phyloP scores from a whole-genome alignment of 2,113 vertebrate species.

The Sorex araneus region DNA sequence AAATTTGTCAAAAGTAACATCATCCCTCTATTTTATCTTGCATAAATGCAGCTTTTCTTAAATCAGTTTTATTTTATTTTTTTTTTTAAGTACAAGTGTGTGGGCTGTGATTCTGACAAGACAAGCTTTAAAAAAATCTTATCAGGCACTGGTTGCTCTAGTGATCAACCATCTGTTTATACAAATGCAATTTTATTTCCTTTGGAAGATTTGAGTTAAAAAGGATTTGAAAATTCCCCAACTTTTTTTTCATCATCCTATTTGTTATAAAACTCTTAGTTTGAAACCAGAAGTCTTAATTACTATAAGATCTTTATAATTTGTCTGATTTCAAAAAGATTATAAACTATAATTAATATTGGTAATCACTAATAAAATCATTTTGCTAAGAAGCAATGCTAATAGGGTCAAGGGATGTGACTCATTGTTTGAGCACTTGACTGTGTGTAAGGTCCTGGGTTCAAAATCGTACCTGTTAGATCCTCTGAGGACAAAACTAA shows the following conservation, averaged over 20 bases:
- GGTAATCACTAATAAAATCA: background rate
- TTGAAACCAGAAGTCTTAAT: background rate
- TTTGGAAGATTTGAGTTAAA: slow-evolving; percentile 34
- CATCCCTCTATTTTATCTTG: background rate
- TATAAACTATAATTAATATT: background rate
- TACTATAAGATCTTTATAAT: background rate
- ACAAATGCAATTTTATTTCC: slow-evolving; percentile 44
- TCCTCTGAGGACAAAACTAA: too few species aligned
- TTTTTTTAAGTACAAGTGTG: background rate
- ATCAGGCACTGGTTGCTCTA: slow-evolving; percentile 65
- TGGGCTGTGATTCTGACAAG: slow-evolving; percentile 61
- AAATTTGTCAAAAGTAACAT: background rate
- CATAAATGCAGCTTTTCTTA: slow-evolving; percentile 5
- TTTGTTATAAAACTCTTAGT: background rate
- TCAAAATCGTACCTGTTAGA: too few species aligned
- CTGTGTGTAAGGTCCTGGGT: too few species aligned
- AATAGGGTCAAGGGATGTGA: too few species aligned
- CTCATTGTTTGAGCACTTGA: too few species aligned
- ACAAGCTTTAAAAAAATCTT: slow-evolving; percentile 45
- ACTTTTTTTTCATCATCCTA: background rate
- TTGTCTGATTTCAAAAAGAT: background rate
- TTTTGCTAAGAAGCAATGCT: background rate
- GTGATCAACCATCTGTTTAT: slow-evolving; percentile 71
- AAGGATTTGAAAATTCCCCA: background rate
- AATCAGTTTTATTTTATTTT: slow-evolving; percentile 4